A percentile compares a stretch with the other conserved stretches of the same genome.
Evolutionary conservation across 2,888 invertebrate species (phyloP).

Genomic region (Nemoura dubitans): DNA sequence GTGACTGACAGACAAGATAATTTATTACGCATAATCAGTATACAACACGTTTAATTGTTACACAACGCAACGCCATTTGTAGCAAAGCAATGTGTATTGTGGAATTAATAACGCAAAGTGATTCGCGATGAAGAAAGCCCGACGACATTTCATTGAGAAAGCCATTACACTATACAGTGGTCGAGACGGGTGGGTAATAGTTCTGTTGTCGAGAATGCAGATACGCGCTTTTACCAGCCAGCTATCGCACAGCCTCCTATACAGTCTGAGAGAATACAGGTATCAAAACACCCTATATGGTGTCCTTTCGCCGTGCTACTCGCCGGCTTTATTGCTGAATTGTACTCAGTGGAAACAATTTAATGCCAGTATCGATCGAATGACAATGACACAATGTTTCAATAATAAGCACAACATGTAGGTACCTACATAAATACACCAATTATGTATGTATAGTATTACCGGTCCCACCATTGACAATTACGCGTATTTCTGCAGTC

Average conservation of each 20-base stretch:
- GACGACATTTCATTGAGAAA: neutral
- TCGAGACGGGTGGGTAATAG: too few relatives aligned
- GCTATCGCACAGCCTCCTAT: neutral
- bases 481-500: neutral
- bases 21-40: too few relatives aligned
- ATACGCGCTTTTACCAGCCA: neutral
- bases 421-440: neutral
- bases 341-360: conserved; percentile 13
- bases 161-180: neutral
- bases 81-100: neutral
- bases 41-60: neutral
- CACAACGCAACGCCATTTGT: neutral
- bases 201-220: neutral
- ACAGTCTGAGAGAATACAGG: too few relatives aligned
- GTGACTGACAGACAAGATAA: too few relatives aligned
- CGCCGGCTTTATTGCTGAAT: neutral
- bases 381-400: conserved; percentile 13
- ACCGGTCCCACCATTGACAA: neutral
- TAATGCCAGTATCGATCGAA: conserved; percentile 27
- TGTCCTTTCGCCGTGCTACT: neutral
- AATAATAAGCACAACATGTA: neutral
- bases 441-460: neutral
- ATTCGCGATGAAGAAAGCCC: neutral
- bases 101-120: neutral
- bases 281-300: neutral